Evolutionary conservation across 2,113 vertebrate species (phyloP).

Genomic region (Hiodon tergisus): DNA sequence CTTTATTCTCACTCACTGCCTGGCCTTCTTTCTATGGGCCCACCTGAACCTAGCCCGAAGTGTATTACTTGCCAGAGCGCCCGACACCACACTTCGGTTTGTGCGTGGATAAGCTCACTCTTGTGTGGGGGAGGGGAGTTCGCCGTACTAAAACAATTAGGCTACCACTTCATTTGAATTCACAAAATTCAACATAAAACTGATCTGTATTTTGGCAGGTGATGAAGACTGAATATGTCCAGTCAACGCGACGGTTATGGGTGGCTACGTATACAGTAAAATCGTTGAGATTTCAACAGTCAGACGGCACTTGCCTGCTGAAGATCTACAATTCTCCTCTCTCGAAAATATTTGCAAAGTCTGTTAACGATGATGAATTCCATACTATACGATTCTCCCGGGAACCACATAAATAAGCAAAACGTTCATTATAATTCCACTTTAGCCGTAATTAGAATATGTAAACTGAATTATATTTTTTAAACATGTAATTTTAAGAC

Average conservation of each 20-base stretch:
- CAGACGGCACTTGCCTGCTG: neutral
- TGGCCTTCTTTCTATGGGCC: constrained; percentile 8
- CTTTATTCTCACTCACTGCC: constrained; percentile 28
- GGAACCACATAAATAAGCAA: constrained; percentile 5
- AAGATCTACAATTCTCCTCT: neutral
- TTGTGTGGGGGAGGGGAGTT: neutral
- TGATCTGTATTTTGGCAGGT: neutral
- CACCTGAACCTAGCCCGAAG: constrained; percentile 19
- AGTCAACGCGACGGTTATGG: neutral
- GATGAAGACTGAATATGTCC: neutral
- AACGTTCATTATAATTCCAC: constrained; percentile 7
- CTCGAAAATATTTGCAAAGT: constrained; percentile 2
- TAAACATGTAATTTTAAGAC: neutral
- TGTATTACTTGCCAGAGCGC: constrained; percentile 12
- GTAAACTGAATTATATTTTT: neutral
- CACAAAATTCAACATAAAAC: neutral
- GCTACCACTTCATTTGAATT: neutral
- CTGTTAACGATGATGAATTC: constrained; percentile 4
- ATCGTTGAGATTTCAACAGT: neutral
- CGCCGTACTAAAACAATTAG: constrained; percentile 2
- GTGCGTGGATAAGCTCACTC: neutral
- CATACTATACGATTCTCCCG: constrained; percentile 7
- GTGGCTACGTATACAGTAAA: neutral
- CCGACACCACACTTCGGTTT: neutral
- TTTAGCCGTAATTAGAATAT: neutral